phyloP scores from a whole-genome alignment of 2,888 invertebrate genomes.

The Mantis religiosa region DNA sequence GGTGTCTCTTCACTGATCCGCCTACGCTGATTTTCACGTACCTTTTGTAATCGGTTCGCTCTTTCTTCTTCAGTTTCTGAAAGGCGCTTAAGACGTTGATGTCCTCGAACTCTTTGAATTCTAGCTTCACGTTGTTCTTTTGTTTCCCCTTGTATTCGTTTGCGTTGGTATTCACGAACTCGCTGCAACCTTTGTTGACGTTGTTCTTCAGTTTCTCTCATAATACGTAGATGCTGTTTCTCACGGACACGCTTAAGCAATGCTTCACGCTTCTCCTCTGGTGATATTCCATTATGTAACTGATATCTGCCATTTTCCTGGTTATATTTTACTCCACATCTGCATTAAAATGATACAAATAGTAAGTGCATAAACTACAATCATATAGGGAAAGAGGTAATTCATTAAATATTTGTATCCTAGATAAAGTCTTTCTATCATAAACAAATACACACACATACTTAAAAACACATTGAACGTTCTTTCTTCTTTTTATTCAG shows the following conservation, averaged over 20 bases:
- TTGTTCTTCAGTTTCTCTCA: not conserved
- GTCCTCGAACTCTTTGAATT: not conserved
- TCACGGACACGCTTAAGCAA: not conserved
- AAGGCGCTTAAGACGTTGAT: not conserved
- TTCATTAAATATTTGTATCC: no score
- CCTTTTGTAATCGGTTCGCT: not conserved
- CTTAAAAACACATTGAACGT: no score
- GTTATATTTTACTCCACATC: no score
- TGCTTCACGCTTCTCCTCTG: not conserved
- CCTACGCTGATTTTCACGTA: not conserved
- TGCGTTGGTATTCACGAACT: not conserved
- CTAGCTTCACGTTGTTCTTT: not conserved
- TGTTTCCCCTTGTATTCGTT: not conserved
- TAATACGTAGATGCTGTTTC: not conserved
- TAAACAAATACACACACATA: no score
- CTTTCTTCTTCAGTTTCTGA: not conserved
- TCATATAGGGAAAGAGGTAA: no score
- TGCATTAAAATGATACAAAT: not conserved
- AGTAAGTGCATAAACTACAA: not conserved
- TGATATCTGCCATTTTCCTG: no score
- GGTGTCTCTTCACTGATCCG: not conserved
- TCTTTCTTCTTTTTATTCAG: no score
- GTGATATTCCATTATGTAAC: not conserved
- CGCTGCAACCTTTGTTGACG: not conserved
- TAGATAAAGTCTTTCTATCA: no score